Conservation (phyloP, 1,140 invertebrate genomes). For the Scaptomyza hsui region DNA sequence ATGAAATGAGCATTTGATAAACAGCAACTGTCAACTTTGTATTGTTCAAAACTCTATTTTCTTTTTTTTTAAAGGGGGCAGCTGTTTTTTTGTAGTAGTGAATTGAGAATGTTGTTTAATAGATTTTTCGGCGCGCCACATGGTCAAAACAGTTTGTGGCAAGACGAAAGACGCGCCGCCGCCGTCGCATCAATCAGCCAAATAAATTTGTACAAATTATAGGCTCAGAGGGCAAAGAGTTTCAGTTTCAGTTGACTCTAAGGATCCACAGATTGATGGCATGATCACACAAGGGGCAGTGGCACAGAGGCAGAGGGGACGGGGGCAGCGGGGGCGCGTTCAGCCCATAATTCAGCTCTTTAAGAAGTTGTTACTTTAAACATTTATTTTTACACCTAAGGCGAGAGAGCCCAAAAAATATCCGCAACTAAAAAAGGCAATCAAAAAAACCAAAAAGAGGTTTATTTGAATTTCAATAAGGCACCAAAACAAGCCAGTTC, state of each 20-base stretch:
- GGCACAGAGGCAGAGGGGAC: slow-evolving; percentile 1
- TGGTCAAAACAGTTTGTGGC: slow-evolving; percentile 56
- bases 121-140: slow-evolving; percentile 68
- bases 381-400: slow-evolving; percentile 82
- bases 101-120: slow-evolving; percentile 54
- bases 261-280: slow-evolving; percentile 57
- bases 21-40: slow-evolving; percentile 9
- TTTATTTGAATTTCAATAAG: slow-evolving; percentile 83
- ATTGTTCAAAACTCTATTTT: slow-evolving; percentile 16
- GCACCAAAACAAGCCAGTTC: slow-evolving; percentile 10
- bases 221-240: slow-evolving; percentile 34
- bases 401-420: slow-evolving; percentile 51
- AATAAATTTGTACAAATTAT: slow-evolving; percentile 75
- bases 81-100: slow-evolving; percentile 39
- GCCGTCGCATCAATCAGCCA: slow-evolving; percentile 70
- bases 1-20: slow-evolving; percentile 61
- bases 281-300: too few relatives aligned
- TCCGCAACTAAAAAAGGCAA: slow-evolving; percentile 21
- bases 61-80: slow-evolving; percentile 18
- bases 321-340: slow-evolving; percentile 12
- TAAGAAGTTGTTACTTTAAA: slow-evolving; percentile 81
- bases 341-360: slow-evolving; percentile 74
- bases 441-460: slow-evolving; percentile 28
- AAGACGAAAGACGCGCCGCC: slow-evolving; percentile 42
- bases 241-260: slow-evolving; percentile 12